Base-by-base conservation (phyloP, 2,888 invertebrate species). In the Ochropleura plecta region DNA sequence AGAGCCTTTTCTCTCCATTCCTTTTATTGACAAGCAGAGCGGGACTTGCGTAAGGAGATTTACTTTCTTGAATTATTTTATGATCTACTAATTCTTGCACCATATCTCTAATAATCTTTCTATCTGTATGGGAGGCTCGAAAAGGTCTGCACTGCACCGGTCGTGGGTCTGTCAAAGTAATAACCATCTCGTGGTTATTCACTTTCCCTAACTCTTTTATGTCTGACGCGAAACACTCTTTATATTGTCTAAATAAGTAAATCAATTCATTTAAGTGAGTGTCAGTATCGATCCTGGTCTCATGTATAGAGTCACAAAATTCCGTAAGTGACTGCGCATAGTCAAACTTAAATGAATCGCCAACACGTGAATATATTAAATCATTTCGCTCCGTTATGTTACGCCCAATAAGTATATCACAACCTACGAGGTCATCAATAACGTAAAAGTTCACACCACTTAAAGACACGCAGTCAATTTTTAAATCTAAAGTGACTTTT, bases 161-260 rank as follows among this genome's bases (percentile, higher is more conserved):
- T 40, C 49, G 46, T 18, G 48, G 9, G 46, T 48, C 46, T 57
- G 55, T 57, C 16, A 68, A 7, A 20, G 18, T 59, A 49, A 70
- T 70, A 40, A 62, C 48, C 49, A 70, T 70, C 16, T 70, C 70
- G 60, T 62, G 51, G 44, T 62, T 62, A 60, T 49, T 49, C 12
- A 70, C 70, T 70, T 40, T 60, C 18, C 70, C 70, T 62, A 70
- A 51, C 30, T 70, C 60, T 60, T 70, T 70, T 51, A 70, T 62
- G 40, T 70, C 42, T 40, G 60, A 60, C 18, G 69, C 69, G 18
- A 70, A 14, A 68, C 57, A 68, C 16, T 68, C 20, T 44, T 46
- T 68, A 57, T 59, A 68, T 55, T 68, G 44, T 46, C 16, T 57
- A 46, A 68, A 46, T 42, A 68, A 59, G 44, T 42, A 59, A 55